Percentiles rank a stretch among this genome's conserved stretches.
Conservation (phyloP, 2,888 invertebrate genomes). For the Ceraclea dissimilis region DNA sequence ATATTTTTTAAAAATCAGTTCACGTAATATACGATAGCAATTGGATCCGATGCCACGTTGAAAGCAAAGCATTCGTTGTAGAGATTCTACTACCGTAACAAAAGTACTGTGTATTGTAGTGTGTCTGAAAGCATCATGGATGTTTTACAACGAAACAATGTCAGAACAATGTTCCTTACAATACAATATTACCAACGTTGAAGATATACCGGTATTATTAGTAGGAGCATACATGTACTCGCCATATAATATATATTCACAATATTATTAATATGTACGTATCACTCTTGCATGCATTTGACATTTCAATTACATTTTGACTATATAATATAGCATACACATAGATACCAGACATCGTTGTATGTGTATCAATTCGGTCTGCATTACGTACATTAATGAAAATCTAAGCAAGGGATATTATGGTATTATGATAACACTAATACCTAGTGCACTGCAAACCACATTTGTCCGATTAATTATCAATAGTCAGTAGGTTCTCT, state of each 20-base stretch:
- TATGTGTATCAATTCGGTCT: not conserved
- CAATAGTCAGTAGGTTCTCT: no score
- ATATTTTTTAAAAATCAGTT: no score
- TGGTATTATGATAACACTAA: no score
- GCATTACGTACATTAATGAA: not conserved
- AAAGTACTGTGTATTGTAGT: no score
- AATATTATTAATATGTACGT: constrained; percentile 1
- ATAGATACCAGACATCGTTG: constrained; percentile 1
- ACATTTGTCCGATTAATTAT: no score
- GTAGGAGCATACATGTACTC: not conserved
- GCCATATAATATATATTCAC: not conserved
- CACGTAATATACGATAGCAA: no score
- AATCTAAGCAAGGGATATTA: no score
- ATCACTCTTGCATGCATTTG: constrained; percentile 21
- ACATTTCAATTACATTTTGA: constrained; percentile 23
- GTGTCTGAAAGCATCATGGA: not conserved
- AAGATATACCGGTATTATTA: not conserved
- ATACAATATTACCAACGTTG: not conserved
- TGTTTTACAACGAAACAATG: not conserved
- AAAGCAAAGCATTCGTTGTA: no score
- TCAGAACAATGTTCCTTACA: not conserved
- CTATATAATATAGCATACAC: constrained; percentile 10
- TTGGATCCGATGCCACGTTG: no score
- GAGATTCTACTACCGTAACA: no score
- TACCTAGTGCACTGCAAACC: no score